A percentile compares a stretch with the other conserved stretches of the same genome.
These are phyloP conservation scores for Brachyhypopomus occidentalis DNA, from an alignment of 2,113 vertebrate species.

Conservation along the genomic window DNA sequence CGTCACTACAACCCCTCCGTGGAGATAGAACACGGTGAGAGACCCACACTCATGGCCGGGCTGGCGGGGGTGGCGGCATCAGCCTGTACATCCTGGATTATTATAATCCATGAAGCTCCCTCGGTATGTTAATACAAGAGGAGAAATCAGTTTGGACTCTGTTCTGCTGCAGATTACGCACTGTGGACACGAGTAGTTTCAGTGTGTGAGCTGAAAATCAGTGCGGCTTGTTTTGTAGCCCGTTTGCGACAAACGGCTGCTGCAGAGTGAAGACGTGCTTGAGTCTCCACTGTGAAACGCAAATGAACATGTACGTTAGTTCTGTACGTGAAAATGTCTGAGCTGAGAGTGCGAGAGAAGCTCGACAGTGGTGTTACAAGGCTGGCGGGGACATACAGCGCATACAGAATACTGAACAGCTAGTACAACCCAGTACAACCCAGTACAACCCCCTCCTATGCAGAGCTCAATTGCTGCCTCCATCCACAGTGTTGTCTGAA, in stretches of 20 bases:
- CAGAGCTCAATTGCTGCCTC: slow-evolving; percentile 1
- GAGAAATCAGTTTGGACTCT: slow-evolving; percentile 15
- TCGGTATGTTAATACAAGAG: background rate
- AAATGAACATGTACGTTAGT: background rate
- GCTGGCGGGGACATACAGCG: background rate
- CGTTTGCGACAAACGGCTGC: background rate
- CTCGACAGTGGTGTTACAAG: background rate
- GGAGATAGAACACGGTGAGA: no score
- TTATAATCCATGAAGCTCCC: background rate
- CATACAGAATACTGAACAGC: slow-evolving; percentile 3
- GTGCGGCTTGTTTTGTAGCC: no score
- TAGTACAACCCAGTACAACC: slow-evolving; percentile 21
- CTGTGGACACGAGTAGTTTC: background rate
- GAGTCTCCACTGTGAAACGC: background rate
- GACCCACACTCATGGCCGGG: no score
- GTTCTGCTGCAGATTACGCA: background rate
- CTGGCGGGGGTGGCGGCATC: background rate
- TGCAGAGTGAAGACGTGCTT: background rate
- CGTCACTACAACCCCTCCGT: no score
- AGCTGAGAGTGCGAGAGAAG: background rate
- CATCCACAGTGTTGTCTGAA: background rate
- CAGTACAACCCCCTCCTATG: no score
- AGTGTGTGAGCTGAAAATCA: no score
- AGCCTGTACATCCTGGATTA: background rate
- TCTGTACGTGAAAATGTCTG: background rate